Percentiles rank a stretch among this genome's conserved stretches.
These are phyloP conservation scores for Drosophila parthenogenetica DNA, from an alignment of 2,888 invertebrate genomes.

Conservation along the genomic window DNA sequence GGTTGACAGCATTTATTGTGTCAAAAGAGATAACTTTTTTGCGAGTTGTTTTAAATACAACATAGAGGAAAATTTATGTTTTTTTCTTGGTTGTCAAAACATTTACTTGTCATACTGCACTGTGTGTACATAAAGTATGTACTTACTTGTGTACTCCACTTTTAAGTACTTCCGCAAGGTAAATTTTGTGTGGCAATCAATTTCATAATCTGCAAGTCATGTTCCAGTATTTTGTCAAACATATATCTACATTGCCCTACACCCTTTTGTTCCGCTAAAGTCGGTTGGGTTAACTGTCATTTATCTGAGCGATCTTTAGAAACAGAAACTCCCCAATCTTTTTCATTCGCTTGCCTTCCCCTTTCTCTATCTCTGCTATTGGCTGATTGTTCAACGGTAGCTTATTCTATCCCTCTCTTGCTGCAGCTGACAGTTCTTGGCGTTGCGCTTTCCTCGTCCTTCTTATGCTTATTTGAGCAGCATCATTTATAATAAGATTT, in stretches of 20 bases:
- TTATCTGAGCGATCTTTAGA: slow-evolving; percentile 24
- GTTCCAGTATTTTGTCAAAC: not conserved
- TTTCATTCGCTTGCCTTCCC: not conserved
- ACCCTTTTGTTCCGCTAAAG: not conserved
- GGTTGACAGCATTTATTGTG: too few relatives aligned
- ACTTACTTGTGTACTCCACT: not conserved
- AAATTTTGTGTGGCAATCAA: slow-evolving; percentile 1
- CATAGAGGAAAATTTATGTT: too few relatives aligned
- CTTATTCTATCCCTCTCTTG: not conserved
- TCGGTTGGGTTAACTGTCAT: slow-evolving; percentile 15
- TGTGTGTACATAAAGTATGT: not conserved
- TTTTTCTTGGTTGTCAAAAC: not conserved
- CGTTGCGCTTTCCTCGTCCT: slow-evolving; percentile 8
- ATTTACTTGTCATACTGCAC: not conserved
- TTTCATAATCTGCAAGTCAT: slow-evolving; percentile 17
- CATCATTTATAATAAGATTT: slow-evolving; percentile 71
- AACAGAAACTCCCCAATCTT: not conserved
- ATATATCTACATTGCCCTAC: not conserved
- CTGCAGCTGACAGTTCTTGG: slow-evolving; percentile 13
- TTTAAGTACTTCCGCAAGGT: not conserved
- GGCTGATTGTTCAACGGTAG: slow-evolving; percentile 7
- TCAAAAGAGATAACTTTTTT: too few relatives aligned
- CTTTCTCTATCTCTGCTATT: not conserved
- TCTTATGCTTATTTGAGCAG: slow-evolving; percentile 50
- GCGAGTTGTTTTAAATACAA: too few relatives aligned